phyloP scores from a whole-genome alignment of 2,113 vertebrate genomes.

The Channa argus region DNA sequence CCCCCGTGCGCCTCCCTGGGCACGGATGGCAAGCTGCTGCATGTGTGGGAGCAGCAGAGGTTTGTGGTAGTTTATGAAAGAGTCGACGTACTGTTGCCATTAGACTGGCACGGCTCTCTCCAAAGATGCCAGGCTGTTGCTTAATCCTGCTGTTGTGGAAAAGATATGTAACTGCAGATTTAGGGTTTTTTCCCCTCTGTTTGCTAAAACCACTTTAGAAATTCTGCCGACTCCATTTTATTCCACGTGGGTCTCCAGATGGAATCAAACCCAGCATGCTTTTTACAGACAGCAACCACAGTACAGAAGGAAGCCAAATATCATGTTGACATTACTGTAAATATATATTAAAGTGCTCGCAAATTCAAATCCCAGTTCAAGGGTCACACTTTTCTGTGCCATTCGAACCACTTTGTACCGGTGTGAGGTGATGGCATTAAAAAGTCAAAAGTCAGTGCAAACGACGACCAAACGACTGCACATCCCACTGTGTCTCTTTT shows the following conservation, averaged over 20 bases:
- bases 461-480: too few species aligned
- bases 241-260: slow-evolving; percentile 20
- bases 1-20: not conserved
- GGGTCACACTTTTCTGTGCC: not conserved
- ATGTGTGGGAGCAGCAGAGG: slow-evolving; percentile 34
- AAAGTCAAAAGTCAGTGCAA: too few species aligned
- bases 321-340: not conserved
- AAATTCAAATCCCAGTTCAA: not conserved
- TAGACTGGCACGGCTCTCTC: slow-evolving; percentile 18
- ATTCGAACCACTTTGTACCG: not conserved
- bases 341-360: not conserved
- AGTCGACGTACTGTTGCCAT: slow-evolving; percentile 18
- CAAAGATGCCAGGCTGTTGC: slow-evolving; percentile 33
- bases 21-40: slow-evolving; percentile 20
- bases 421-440: too few species aligned
- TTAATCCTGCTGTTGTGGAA: slow-evolving; percentile 28
- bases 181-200: not conserved
- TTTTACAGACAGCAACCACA: slow-evolving; percentile 15
- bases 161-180: slow-evolving; percentile 36
- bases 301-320: slow-evolving; percentile 4
- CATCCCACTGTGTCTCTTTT: too few species aligned
- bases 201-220: not conserved
- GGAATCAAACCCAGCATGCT: slow-evolving; percentile 11
- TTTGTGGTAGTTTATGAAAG: slow-evolving; percentile 32
- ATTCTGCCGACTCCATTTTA: slow-evolving; percentile 1